Evolutionary conservation across 2,113 vertebrate genomes (phyloP), one percentile per base, ranked within the genome.

Genomic region (Limanda limanda): DNA sequence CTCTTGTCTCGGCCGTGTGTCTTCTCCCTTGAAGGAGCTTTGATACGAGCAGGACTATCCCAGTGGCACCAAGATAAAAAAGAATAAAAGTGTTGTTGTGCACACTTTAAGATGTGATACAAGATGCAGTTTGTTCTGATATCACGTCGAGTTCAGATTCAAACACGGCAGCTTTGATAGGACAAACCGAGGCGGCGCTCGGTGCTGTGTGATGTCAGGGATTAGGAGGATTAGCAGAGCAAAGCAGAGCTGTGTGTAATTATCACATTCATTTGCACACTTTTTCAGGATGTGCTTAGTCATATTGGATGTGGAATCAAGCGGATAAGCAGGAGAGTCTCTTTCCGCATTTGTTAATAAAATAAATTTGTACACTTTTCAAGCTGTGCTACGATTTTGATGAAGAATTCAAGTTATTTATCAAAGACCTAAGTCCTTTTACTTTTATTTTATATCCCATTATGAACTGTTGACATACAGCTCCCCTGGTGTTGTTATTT

Each of bases 161-260:
- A 81, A 84, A 87, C 61, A 74, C 81, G 83, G 73, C 58, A 62
- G 76, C 45, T 45, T 58, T 67, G 23, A 52, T 40, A 55, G 37
- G 24, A 66, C 31, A 56, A 58, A 3, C n/a, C 5, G 21, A 74
- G 54, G 48, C 20, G 17, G 5, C 68, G 37, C 11, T 74, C 74
- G 57, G 31, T 57, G 54, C 51, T 63, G 12, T 51, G 27, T 62
- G 47, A 68, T 63, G n/a, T 37, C 31, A 58, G 60, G 68, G 66
- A 82, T 86, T 66, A 82, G 15, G 35, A 42, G 76, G 73, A 82
- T 78, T 71, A 69, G 51, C 7, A 31, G 9, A 71, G 60, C 42
- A 66, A 68, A 47, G 45, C 45, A 65, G 40, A n/a, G 8, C 55
- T 73, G 51, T 7, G 20, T 68, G 73, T 69, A 71, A 86, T 77